Conservation (phyloP, 2,113 vertebrate genomes). For the Ophthalmolycus amberensis region DNA sequence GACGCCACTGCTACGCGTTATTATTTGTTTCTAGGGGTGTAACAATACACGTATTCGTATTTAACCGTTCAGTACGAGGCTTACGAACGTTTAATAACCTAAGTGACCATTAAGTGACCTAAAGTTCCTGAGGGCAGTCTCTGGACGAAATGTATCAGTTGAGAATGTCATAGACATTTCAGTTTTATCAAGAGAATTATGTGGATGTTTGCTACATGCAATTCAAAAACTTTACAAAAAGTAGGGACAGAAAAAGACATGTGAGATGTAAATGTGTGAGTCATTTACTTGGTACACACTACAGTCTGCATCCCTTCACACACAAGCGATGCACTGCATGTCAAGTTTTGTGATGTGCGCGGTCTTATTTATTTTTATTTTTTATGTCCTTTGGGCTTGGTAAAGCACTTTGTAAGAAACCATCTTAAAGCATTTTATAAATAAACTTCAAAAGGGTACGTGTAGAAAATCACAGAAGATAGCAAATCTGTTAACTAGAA, state of each 20-base stretch:
- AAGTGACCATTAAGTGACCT: too few relatives aligned
- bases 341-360: background rate
- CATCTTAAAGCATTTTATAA: slow-evolving; percentile 15
- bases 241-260: background rate
- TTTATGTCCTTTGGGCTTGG: slow-evolving; percentile 3
- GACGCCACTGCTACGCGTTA: too few relatives aligned
- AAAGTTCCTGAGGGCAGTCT: too few relatives aligned
- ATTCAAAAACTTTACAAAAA: background rate
- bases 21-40: too few relatives aligned
- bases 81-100: too few relatives aligned
- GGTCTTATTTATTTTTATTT: slow-evolving; percentile 3
- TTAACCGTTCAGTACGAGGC: too few relatives aligned
- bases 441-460: background rate
- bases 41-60: too few relatives aligned
- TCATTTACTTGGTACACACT: background rate
- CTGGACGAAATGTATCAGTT: too few relatives aligned
- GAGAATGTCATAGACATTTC: too few relatives aligned
- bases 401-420: slow-evolving; percentile 13
- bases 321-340: background rate
- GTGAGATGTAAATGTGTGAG: background rate
- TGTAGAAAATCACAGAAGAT: background rate
- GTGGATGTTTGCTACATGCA: background rate
- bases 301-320: background rate
- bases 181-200: too few relatives aligned
- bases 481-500: background rate